Evolutionary conservation across 2,888 invertebrate species (phyloP).

Genomic region (Agonum fuliginosum): DNA sequence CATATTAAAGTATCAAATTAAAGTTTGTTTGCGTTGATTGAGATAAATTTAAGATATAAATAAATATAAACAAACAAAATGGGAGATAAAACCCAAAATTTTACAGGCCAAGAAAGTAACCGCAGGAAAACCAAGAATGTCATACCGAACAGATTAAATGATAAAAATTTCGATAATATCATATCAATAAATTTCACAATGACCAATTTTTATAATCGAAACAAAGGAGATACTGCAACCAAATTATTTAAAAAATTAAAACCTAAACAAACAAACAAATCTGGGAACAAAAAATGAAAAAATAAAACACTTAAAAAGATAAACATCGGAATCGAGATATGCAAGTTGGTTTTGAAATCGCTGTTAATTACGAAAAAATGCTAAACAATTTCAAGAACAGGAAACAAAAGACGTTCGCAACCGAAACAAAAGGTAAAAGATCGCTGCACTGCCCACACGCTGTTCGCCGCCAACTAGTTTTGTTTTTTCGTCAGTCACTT

Average conservation of each 20-base stretch:
- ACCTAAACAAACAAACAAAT: neutral
- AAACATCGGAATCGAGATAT: slow-evolving; percentile 23
- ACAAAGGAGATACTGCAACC: neutral
- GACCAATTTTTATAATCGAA: neutral
- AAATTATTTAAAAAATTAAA: neutral
- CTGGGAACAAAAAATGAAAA: slow-evolving; percentile 9
- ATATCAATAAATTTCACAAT: neutral
- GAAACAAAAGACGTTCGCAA: slow-evolving; percentile 14
- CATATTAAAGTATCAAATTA: no score
- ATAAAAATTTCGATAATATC: no score
- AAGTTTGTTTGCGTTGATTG: neutral
- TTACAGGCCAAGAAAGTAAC: neutral
- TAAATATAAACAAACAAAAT: neutral
- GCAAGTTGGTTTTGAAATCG: slow-evolving; percentile 3
- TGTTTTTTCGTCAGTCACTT: slow-evolving; percentile 44
- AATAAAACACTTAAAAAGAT: slow-evolving; percentile 31
- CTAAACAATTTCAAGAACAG: slow-evolving; percentile 2
- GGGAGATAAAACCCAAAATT: neutral
- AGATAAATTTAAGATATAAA: no score
- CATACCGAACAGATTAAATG: neutral
- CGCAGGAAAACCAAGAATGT: neutral
- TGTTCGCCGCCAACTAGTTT: slow-evolving; percentile 31
- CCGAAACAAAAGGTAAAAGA: slow-evolving; percentile 42
- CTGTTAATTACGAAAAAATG: slow-evolving; percentile 10
- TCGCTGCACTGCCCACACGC: slow-evolving; percentile 39